Conservation (phyloP, 2,888 invertebrate genomes). For the Pandemis corylana region DNA sequence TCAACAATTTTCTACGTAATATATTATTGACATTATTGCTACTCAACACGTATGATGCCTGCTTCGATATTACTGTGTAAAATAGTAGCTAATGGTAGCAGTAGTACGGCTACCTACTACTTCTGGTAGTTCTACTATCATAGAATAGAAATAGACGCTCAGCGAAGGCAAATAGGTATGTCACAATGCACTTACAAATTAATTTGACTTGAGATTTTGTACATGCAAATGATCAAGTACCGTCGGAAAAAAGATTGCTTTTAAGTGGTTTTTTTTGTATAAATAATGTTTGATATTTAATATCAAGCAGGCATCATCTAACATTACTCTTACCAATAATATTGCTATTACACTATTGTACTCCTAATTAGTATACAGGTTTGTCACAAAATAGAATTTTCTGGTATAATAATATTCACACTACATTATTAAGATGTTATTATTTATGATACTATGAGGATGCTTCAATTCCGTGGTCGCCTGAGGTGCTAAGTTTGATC, state of each 20-base stretch:
- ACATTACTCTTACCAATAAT: slow-evolving; percentile 34
- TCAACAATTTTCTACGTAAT: slow-evolving; percentile 44
- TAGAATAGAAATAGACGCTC: too few relatives aligned
- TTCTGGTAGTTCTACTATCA: too few relatives aligned
- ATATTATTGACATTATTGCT: slow-evolving; percentile 35
- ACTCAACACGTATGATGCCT: slow-evolving; percentile 27
- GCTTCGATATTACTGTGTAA: slow-evolving; percentile 1
- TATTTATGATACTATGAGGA: slow-evolving; percentile 18
- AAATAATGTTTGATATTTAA: neutral
- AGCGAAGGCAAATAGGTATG: too few relatives aligned
- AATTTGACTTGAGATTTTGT: too few relatives aligned
- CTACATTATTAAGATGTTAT: slow-evolving; percentile 42
- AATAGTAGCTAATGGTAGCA: too few relatives aligned
- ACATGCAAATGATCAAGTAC: too few relatives aligned
- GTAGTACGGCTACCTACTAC: too few relatives aligned
- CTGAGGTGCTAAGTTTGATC: neutral
- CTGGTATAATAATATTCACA: slow-evolving; percentile 52
- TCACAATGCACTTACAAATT: too few relatives aligned
- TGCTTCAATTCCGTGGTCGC: slow-evolving; percentile 3
- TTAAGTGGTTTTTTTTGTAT: too few relatives aligned
- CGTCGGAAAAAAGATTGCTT: too few relatives aligned
- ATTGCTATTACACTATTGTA: slow-evolving; percentile 42
- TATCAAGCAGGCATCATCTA: slow-evolving; percentile 30
- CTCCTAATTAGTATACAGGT: slow-evolving; percentile 53
- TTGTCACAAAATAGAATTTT: slow-evolving; percentile 70